Percentiles rank a stretch among this genome's conserved stretches.
Conservation (phyloP, 2,113 vertebrate species). For the Nothobranchius kuhntae region DNA sequence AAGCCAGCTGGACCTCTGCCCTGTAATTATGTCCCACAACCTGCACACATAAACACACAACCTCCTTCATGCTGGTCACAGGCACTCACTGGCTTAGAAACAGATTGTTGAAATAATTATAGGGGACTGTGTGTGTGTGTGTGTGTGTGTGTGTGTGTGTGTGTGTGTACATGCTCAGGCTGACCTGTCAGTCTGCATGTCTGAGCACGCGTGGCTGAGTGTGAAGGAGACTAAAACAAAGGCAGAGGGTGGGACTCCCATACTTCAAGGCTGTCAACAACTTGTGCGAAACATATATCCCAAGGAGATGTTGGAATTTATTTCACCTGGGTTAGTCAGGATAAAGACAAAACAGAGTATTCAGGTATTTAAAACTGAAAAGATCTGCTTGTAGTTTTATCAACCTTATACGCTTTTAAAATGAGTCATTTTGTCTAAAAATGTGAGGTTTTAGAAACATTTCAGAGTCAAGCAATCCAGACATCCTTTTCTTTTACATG, state of each 20-base stretch:
- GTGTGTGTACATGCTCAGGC: slow-evolving; percentile 16
- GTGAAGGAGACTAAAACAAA: slow-evolving; percentile 8
- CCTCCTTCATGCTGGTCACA: slow-evolving; percentile 32
- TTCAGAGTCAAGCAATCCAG: too few relatives aligned
- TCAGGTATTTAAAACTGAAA: neutral
- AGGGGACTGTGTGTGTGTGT: neutral
- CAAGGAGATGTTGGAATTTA: neutral
- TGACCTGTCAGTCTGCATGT: slow-evolving; percentile 31
- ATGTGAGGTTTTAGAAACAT: too few relatives aligned
- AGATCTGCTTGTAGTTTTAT: too few relatives aligned
- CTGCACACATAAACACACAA: neutral
- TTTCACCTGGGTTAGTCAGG: too few relatives aligned
- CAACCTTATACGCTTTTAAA: too few relatives aligned
- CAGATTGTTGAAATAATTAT: slow-evolving; percentile 58
- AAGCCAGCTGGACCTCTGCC: slow-evolving; percentile 14
- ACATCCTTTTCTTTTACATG: too few relatives aligned
- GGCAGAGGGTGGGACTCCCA: slow-evolving; percentile 1
- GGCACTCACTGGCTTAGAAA: slow-evolving; percentile 18
- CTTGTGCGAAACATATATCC: neutral
- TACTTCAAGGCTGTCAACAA: neutral
- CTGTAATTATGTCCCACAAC: neutral
- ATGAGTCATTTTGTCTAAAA: too few relatives aligned
- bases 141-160: too few relatives aligned
- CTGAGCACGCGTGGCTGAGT: slow-evolving; percentile 1
- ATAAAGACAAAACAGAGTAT: neutral